Percentiles rank a stretch among this genome's conserved stretches.
Conservation (phyloP, 2,797 vertebrate genomes). For the Myotis daubentonii region DNA sequence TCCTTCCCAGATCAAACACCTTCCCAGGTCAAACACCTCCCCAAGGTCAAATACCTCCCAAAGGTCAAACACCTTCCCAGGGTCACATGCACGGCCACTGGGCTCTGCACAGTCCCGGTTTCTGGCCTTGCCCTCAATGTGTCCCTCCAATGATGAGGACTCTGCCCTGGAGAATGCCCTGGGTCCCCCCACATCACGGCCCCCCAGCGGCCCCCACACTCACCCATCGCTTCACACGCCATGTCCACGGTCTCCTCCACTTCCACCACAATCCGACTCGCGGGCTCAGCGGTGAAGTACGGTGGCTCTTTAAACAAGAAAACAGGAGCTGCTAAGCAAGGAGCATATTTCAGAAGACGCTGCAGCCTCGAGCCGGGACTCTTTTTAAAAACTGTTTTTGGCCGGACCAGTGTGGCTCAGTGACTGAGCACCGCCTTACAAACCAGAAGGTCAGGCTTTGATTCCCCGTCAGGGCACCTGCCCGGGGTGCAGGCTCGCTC, state of each 20-base stretch:
- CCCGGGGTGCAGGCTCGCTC: too few species aligned
- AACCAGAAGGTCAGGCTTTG: too few species aligned
- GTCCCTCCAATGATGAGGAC: accelerated
- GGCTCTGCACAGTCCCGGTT: neutral
- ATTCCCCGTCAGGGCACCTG: too few species aligned
- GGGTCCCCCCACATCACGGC: accelerated
- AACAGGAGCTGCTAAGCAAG: conserved; percentile 40
- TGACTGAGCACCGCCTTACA: accelerated
- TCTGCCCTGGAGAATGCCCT: accelerated
- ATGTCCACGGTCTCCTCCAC: conserved; percentile 91
- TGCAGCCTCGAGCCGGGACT: neutral
- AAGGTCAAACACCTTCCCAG: neutral
- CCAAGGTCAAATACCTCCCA: too few species aligned
- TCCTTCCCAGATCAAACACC: too few species aligned
- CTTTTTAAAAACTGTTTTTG: neutral
- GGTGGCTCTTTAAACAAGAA: conserved; percentile 88
- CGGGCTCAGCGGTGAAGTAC: conserved; percentile 89
- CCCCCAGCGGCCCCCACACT: conserved; percentile 62
- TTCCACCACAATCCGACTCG: conserved; percentile 88
- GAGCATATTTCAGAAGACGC: neutral
- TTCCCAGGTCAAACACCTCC: accelerated
- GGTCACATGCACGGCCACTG: accelerated
- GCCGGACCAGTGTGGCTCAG: too few species aligned
- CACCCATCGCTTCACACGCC: conserved; percentile 92
- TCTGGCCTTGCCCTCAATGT: accelerated